Percentiles rank a stretch among this genome's conserved stretches.
These are phyloP conservation scores for Casuarius casuarius DNA, from an alignment of 2,113 vertebrate genomes.

Conservation along the genomic window DNA sequence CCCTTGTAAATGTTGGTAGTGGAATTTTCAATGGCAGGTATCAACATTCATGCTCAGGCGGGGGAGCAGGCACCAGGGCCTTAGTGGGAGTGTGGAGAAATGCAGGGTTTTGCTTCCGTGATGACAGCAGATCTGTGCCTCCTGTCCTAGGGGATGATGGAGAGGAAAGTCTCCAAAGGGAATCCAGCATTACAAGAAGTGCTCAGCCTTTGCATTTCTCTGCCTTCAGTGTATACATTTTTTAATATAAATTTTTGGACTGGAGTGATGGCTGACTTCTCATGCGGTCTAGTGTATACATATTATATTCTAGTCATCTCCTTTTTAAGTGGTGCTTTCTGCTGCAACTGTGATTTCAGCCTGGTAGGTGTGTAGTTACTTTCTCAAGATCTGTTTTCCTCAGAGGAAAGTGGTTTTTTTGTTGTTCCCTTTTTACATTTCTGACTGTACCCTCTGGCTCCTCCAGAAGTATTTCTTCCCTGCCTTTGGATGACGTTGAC, in stretches of 20 bases:
- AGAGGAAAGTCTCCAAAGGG: not conserved
- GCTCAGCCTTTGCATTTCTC: slow-evolving; percentile 22
- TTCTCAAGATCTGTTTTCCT: not conserved
- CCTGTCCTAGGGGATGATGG: not conserved
- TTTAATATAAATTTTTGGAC: slow-evolving; percentile 6
- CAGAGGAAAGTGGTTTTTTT: not conserved
- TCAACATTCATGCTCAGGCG: not conserved
- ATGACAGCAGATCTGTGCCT: not conserved
- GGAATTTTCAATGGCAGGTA: not conserved
- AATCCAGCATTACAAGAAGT: not conserved
- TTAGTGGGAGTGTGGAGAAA: not conserved
- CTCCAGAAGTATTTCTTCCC: not conserved
- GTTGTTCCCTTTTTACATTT: not conserved
- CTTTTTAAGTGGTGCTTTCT: slow-evolving; percentile 20
- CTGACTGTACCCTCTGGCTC: not conserved
- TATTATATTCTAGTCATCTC: not conserved
- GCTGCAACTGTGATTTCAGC: not conserved
- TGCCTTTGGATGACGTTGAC: not conserved
- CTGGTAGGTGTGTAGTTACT: not conserved
- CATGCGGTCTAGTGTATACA: not conserved
- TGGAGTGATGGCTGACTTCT: not conserved
- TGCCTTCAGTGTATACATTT: not conserved
- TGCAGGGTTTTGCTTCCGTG: not conserved
- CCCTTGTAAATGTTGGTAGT: not conserved
- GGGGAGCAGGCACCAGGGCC: not conserved